Conservation (phyloP, 92 coral and sea anemone genomes). For the Palythoa heliodiscus region DNA sequence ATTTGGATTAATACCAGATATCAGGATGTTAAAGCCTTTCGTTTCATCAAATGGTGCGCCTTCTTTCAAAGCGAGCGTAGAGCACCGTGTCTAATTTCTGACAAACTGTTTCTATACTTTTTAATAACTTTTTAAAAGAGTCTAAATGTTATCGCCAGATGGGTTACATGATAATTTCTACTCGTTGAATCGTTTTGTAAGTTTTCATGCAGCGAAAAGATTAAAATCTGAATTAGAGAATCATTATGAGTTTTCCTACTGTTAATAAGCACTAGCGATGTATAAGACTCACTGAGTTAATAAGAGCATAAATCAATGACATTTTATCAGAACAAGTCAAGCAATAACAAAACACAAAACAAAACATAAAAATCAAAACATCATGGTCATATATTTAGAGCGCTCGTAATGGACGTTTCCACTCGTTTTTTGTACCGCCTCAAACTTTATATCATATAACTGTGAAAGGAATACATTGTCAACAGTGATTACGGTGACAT, state of each 20-base stretch:
- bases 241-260: background rate
- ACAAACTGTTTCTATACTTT: background rate
- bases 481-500: constrained; percentile 18
- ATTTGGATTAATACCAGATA: background rate
- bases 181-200: background rate
- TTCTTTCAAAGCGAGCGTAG: background rate
- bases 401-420: background rate
- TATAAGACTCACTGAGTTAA: background rate
- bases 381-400: background rate
- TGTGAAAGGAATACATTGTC: background rate
- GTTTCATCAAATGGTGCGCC: background rate
- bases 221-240: background rate
- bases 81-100: constrained; percentile 14
- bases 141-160: background rate
- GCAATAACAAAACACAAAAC: background rate
- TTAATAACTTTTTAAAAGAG: constrained; percentile 27
- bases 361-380: background rate
- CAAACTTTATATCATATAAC: background rate
- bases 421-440: constrained; percentile 4
- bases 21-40: background rate
- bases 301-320: background rate
- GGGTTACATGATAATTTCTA: background rate
- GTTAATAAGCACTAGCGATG: background rate
- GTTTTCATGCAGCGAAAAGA: constrained; percentile 3
- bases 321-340: background rate